These are phyloP conservation scores for Dryadula phaetusa DNA, from an alignment of 2,888 invertebrate genomes.

Conservation along the genomic window DNA sequence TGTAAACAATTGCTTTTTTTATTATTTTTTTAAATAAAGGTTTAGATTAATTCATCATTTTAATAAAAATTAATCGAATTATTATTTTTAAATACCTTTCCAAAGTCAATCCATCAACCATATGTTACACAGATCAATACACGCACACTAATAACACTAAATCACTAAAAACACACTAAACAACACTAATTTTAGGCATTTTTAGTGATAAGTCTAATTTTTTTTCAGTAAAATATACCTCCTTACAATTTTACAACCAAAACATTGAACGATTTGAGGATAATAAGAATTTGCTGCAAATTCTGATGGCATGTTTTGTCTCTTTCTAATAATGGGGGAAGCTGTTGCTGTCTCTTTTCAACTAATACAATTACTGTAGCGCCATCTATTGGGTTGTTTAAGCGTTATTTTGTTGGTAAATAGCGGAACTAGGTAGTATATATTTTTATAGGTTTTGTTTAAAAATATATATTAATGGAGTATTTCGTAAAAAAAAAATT, in stretches of 20 bases:
- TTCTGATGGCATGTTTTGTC: slow-evolving; percentile 16
- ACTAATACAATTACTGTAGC: slow-evolving; percentile 3
- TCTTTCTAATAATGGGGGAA: slow-evolving; percentile 24
- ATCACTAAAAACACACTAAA: background rate
- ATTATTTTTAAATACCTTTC: background rate
- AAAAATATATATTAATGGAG: too few relatives aligned
- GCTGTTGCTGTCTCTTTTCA: slow-evolving; percentile 1
- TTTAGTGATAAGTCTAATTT: slow-evolving; percentile 12
- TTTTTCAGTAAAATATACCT: background rate
- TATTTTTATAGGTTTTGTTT: background rate
- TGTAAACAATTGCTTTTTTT: too few relatives aligned
- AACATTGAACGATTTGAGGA: slow-evolving; percentile 47
- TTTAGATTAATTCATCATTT: too few relatives aligned
- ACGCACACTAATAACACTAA: background rate
- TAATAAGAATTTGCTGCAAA: slow-evolving; percentile 31
- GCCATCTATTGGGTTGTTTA: slow-evolving; percentile 10
- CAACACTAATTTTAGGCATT: slow-evolving; percentile 16
- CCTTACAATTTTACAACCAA: slow-evolving; percentile 45
- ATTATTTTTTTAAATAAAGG: too few relatives aligned
- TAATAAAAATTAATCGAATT: background rate
- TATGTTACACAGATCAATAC: background rate
- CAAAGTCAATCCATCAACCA: background rate
- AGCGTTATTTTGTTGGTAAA: background rate
- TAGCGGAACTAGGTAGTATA: background rate
- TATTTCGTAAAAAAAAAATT: too few relatives aligned